These are phyloP conservation scores for Polypedilum pembai DNA, from an alignment of 1,140 invertebrate genomes.

Conservation along the genomic window DNA sequence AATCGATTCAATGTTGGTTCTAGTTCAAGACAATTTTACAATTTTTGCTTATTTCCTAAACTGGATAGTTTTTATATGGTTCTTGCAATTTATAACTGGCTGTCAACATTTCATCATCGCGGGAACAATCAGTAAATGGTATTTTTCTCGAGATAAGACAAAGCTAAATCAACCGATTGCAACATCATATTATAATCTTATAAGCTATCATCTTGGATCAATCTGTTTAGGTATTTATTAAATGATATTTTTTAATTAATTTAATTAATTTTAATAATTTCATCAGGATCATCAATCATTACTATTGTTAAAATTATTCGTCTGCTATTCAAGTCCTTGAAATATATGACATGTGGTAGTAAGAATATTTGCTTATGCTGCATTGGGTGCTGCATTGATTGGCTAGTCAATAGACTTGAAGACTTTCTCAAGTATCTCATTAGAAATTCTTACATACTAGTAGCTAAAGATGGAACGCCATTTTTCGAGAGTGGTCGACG, in stretches of 20 bases:
- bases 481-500: conserved; percentile 59
- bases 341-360: conserved; percentile 44
- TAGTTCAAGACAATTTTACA: conserved; percentile 51
- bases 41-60: conserved; percentile 40
- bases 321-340: conserved; percentile 45
- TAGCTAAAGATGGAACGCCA: conserved; percentile 62
- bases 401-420: conserved; percentile 66
- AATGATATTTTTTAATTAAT: too few species aligned
- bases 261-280: too few species aligned
- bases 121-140: conserved; percentile 67
- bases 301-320: conserved; percentile 61
- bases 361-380: conserved; percentile 35
- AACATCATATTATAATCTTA: conserved; percentile 49
- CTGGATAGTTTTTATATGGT: conserved; percentile 61
- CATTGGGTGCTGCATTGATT: conserved; percentile 57
- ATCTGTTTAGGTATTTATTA: conserved; percentile 52
- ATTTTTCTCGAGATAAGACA: conserved; percentile 65
- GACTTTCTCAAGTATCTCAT: conserved; percentile 63
- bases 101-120: conserved; percentile 72
- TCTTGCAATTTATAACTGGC: conserved; percentile 63
- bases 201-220: conserved; percentile 67
- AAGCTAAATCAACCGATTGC: conserved; percentile 51
- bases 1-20: not conserved
- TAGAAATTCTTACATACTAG: conserved; percentile 63
- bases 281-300: conserved; percentile 57